Base-by-base conservation (phyloP, 2,113 vertebrate species). In the Neogobius melanostomus region DNA sequence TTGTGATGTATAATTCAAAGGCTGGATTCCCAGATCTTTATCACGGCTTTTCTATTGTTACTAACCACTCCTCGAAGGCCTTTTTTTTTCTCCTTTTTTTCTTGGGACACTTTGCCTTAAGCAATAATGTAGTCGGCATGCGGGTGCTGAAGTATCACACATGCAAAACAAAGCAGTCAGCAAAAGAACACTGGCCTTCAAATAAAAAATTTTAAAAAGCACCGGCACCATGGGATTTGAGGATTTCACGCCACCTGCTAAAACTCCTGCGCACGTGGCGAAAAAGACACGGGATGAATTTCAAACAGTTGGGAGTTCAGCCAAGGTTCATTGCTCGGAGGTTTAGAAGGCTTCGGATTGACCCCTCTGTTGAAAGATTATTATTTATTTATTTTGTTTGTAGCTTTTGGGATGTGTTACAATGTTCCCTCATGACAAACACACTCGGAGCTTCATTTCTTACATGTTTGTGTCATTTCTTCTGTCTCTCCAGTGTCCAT, bases 141-240 rank as follows among this genome's bases (percentile, higher is more conserved):
- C 71, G 59, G 64, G 66, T 72, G 72, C 76, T 82, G 79, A 81
- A 79, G 87, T 85, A 86, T 89, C 85, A 85, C 72, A 82, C 72
- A 75, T 74, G 77, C 72, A 79, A 90, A 88, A 88, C 64, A 82
- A 83, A 84, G 74, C 79, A 81, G 86, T 90, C 88, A 87, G 88
- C 81, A 86, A 68, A 86, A 84, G 80, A 83, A 64, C 78, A 76
- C 66, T 77, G 82, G 85, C 79, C 84, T 86, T 83, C 77, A 36
- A 36, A 36, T 3, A 36, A 36, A 36, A 3, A 36, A 36, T 2
- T 36, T 87, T 80, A 56, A 88, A 85, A 74, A 71, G 79, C 83
- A 72, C 71, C 3, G 28, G 3, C 77, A 72, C 51, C 16, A 50
- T 45, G 79, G 82, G 76, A 80, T 80, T 90, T 82, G 6, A 17